These are phyloP conservation scores for Diaperis boleti DNA, from an alignment of 2,888 invertebrate genomes.

Conservation along the genomic window DNA sequence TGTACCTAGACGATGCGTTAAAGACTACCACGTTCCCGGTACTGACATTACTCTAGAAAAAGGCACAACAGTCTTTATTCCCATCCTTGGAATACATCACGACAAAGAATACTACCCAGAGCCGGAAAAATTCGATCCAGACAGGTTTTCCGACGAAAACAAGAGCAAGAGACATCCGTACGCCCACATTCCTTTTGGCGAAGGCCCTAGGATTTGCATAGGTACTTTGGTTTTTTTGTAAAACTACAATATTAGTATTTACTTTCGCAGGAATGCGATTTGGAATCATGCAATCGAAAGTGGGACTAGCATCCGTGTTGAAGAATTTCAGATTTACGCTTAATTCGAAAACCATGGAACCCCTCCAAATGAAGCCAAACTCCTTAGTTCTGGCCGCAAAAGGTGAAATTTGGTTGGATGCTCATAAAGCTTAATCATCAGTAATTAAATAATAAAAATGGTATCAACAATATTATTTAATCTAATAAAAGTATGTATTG, in stretches of 20 bases:
- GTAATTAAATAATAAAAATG: no score
- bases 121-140: conserved; percentile 48
- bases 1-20: conserved; percentile 41
- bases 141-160: conserved; percentile 49
- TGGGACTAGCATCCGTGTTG: conserved; percentile 37
- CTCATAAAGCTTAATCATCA: no score
- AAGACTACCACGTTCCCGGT: conserved; percentile 54
- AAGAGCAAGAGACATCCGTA: conserved; percentile 28
- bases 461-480: no score
- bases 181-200: conserved; percentile 46
- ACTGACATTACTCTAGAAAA: conserved; percentile 54
- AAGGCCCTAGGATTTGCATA: conserved; percentile 49
- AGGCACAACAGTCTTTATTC: conserved; percentile 55
- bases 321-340: conserved; percentile 43
- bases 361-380: conserved; percentile 41
- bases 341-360: conserved; percentile 40
- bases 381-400: conserved; percentile 32
- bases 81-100: conserved; percentile 56
- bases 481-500: no score
- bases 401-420: conserved; percentile 27
- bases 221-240: no score
- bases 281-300: conserved; percentile 46
- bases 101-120: conserved; percentile 57
- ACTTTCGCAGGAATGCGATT: conserved; percentile 45
- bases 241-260: not conserved